Base-by-base conservation (phyloP, 2,888 invertebrate genomes). In the Mythimna loreyi region DNA sequence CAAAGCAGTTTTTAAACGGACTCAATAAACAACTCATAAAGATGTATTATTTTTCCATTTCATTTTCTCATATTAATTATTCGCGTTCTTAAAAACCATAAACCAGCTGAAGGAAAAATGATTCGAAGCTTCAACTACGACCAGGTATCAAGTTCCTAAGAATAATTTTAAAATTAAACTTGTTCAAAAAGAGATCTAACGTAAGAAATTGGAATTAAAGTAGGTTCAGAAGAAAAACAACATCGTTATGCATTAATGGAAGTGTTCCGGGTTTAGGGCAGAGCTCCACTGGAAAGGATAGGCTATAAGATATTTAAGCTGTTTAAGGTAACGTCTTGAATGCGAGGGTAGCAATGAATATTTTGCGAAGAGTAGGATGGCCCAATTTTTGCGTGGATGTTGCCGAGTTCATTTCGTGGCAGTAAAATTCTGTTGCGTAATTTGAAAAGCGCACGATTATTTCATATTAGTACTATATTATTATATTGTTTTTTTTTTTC, bases 241-340 rank as follows among this genome's bases (percentile, higher is more conserved):
- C 84, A 85, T 83, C 81, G 80, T 86, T 89, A 86, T 89, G 85
- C 86, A 88, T 85, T 88, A 86, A 85, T 84, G 78, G 82, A 81
- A 82, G 71, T 80, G 80, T 82, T 79, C 66, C 64, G 62, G 62
- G 64, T 11, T 55, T 73, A 76, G 61, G 70, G 47, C 36, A 6
- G 19, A 28, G 43, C 6, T 55, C 58, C 71, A 81, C 59, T 47
- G 28, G 16, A 60, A 67, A 56, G 58, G 64, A 57, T 28, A 53
- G 11, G 62, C 75, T 68, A 66, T 78, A 60, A 75, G 25, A 77
- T 79, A 65, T 75, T 68, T 25, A 79, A 55, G 74, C 49, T 60
- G 52, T 43, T 72, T 43, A 49, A 43, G 47, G 53, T 45, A 63
- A 50, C 30, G 23, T 40, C 23, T 33, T 71, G 68, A 49, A 72